Base-by-base conservation (phyloP, 2,888 invertebrate genomes). In the Thymelicus sylvestris region DNA sequence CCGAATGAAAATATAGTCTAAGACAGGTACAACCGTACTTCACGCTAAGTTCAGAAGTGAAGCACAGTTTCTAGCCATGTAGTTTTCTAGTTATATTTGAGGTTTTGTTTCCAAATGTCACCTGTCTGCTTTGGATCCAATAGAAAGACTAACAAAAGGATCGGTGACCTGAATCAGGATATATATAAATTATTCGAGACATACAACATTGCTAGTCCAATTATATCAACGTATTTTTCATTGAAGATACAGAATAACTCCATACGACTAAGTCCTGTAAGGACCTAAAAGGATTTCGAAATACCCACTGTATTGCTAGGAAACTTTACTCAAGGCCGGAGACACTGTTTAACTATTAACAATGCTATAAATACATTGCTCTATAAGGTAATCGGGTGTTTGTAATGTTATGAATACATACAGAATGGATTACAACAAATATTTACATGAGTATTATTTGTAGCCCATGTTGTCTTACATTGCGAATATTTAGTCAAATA, bases 271-370 rank as follows among this genome's bases (percentile, higher is more conserved):
- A 84, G 83, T 82, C 83, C 82, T 31, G 79, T 78, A 81, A 77
- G 81, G 83, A 83, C 84, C 83, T 79, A 78, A 81, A 77, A 81
- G 81, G 83, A 81, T 83, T 83, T 78, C 67, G 73, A 78, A 79
- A 76, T 74, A 77, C 81, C 87, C 85, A 77, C 86, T 82, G 76
- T 66, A 68, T 57, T 31, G 57, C 57, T 5, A 57, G 38, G 57
- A 57, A 57, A 57, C 38, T 57, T 57, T 38, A 38, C 31, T 57
- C 31, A 57, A 57, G 31, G n/a, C 63, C 48, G 31, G 13, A 48
- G 48, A 12, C n/a, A 63, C 19, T 31, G 31, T 63, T 31, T 38
- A 31, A 44, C 63, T 50, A 64, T 64, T 39, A 64, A 63, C 63
- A 63, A 31, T 64, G n/a, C 50, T 50, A 15, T 64, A 31, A 55